phyloP scores from a whole-genome alignment of 2,888 invertebrate genomes.

The Nomada lathburiana region DNA sequence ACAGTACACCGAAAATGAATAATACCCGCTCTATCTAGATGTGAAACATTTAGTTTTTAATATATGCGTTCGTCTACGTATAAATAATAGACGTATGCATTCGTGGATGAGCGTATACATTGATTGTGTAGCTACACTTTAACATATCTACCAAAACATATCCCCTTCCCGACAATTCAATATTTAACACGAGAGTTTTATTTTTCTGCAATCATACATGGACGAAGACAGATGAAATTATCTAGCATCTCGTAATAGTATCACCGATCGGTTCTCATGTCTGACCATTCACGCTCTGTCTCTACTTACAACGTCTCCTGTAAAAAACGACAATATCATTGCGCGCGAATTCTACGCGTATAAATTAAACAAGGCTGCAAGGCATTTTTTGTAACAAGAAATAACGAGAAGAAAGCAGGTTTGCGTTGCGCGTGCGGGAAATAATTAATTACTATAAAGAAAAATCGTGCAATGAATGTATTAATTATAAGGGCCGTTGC shows the following conservation, averaged over 20 bases:
- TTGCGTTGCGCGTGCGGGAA: conserved; percentile 12
- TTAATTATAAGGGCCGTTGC: conserved; percentile 11
- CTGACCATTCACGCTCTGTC: conserved; percentile 38
- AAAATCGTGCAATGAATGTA: neutral
- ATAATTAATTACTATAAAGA: conserved; percentile 1
- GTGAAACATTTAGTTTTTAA: neutral
- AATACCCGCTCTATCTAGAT: neutral
- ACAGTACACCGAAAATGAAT: neutral
- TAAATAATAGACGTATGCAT: conserved; percentile 6
- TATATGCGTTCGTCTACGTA: neutral
- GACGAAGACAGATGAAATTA: neutral
- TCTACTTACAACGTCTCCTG: conserved; percentile 29
- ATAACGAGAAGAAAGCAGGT: neutral
- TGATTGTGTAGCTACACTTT: neutral
- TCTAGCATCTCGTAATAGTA: conserved; percentile 8
- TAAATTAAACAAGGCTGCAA: neutral
- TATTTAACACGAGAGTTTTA: neutral
- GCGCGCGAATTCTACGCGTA: neutral
- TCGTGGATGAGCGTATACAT: neutral
- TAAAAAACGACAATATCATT: conserved; percentile 37
- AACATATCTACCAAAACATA: conserved; percentile 37
- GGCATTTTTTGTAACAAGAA: neutral
- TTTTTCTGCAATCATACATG: conserved; percentile 7
- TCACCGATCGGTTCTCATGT: neutral
- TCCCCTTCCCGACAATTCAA: conserved; percentile 12